Percentiles rank a stretch among this genome's conserved stretches.
Evolutionary conservation across 2,888 invertebrate species (phyloP).

Genomic region (Agriopis marginaria): DNA sequence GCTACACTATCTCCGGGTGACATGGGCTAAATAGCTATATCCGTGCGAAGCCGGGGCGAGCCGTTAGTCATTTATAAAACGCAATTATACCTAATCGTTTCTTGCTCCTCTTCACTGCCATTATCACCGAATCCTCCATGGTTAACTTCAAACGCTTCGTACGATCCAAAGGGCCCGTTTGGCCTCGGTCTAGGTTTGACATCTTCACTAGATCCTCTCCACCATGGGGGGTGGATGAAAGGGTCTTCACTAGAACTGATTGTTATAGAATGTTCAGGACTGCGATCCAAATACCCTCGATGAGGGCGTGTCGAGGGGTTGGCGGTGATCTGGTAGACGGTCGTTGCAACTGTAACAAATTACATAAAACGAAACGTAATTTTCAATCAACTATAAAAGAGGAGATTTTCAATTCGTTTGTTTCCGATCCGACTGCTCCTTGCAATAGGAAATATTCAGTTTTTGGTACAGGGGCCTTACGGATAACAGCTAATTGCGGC

Average conservation of each 20-base stretch:
- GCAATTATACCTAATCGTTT: not conserved
- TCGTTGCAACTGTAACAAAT: slow-evolving; percentile 13
- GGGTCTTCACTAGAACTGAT: not conserved
- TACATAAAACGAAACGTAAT: not conserved
- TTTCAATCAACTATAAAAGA: no score
- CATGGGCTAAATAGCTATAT: no score
- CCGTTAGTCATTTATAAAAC: no score
- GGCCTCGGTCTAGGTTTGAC: not conserved
- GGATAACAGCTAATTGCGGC: no score
- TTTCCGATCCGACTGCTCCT: no score
- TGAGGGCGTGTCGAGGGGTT: not conserved
- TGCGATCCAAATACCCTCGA: not conserved
- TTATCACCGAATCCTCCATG: not conserved
- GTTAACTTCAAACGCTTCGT: not conserved
- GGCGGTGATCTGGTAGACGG: slow-evolving; percentile 3
- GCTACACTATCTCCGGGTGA: no score
- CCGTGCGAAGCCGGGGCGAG: no score
- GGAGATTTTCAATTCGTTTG: no score
- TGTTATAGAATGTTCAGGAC: not conserved
- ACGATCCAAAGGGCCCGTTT: not conserved
- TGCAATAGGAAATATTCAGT: no score
- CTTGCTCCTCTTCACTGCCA: slow-evolving; percentile 1
- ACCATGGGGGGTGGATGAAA: slow-evolving; percentile 6
- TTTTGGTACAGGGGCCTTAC: no score
- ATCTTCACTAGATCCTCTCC: not conserved